These are phyloP conservation scores for Anser cygnoides DNA, from an alignment of 2,113 vertebrate species.

Conservation along the genomic window DNA sequence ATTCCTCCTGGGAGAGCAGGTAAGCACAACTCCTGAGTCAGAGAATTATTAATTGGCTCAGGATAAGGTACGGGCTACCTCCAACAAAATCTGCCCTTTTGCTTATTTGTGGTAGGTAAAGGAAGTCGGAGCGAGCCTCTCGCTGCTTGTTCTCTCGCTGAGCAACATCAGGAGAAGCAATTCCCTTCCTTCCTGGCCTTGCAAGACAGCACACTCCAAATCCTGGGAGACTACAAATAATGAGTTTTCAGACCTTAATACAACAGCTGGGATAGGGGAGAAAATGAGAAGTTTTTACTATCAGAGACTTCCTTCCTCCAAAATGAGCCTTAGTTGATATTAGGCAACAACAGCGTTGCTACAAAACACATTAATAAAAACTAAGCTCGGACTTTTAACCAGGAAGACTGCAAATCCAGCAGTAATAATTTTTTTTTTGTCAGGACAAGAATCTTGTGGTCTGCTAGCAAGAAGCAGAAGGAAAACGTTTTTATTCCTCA, in stretches of 20 bases:
- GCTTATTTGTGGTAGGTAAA: not conserved
- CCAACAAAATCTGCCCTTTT: not conserved
- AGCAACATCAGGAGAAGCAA: not conserved
- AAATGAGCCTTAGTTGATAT: not conserved
- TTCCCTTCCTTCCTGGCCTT: not conserved
- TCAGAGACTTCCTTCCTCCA: not conserved
- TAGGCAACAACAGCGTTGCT: not conserved
- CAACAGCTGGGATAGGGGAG: not conserved
- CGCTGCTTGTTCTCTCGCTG: not conserved
- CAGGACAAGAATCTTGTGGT: not conserved
- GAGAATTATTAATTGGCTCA: not conserved
- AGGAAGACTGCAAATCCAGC: not conserved
- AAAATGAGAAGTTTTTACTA: not conserved
- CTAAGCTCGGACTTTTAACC: not conserved
- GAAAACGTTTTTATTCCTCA: not conserved
- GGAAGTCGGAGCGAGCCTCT: not conserved
- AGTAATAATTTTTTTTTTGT: not conserved
- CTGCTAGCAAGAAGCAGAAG: not conserved
- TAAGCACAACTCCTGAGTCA: not conserved
- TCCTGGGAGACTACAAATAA: not conserved
- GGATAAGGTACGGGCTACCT: not conserved
- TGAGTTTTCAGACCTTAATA: conserved; percentile 3
- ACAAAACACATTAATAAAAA: not conserved
- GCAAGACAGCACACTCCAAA: not conserved
- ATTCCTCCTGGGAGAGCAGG: not conserved